These are phyloP conservation scores for Spheniscus humboldti DNA, from an alignment of 2,797 vertebrate species.

Conservation along the genomic window DNA sequence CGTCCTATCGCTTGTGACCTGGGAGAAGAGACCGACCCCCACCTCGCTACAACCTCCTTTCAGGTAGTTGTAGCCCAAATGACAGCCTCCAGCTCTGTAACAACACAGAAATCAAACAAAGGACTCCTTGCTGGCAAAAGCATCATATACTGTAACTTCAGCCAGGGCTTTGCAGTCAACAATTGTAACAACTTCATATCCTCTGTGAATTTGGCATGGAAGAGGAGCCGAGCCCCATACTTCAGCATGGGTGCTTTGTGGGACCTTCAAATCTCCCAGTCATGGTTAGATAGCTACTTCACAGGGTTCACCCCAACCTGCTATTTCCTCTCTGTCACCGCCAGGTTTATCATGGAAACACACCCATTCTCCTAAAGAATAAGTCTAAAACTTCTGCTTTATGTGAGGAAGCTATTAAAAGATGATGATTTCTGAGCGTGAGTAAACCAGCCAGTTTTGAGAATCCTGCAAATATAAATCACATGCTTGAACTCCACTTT, in stretches of 20 bases:
- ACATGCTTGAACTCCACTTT: neutral
- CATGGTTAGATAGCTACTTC: neutral
- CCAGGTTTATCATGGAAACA: neutral
- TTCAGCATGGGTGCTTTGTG: neutral
- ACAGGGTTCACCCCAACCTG: fast-evolving
- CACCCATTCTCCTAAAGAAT: neutral
- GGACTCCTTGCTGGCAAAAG: neutral
- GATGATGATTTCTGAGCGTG: neutral
- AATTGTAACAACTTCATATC: neutral
- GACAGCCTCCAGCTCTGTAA: neutral
- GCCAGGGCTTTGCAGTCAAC: neutral
- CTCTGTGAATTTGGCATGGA: neutral
- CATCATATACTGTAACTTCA: neutral
- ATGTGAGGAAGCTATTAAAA: neutral
- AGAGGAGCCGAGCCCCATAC: neutral
- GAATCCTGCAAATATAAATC: neutral
- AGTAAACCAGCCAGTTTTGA: neutral
- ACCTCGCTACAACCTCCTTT: no score
- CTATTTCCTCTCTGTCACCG: neutral
- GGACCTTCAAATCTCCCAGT: neutral
- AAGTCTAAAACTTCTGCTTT: neutral
- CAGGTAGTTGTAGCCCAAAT: no score
- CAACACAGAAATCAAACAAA: neutral
- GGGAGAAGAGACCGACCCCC: no score
- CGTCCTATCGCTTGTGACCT: no score